Conservation (phyloP, 2,888 invertebrate species). For the Crossocerus cetratus region DNA sequence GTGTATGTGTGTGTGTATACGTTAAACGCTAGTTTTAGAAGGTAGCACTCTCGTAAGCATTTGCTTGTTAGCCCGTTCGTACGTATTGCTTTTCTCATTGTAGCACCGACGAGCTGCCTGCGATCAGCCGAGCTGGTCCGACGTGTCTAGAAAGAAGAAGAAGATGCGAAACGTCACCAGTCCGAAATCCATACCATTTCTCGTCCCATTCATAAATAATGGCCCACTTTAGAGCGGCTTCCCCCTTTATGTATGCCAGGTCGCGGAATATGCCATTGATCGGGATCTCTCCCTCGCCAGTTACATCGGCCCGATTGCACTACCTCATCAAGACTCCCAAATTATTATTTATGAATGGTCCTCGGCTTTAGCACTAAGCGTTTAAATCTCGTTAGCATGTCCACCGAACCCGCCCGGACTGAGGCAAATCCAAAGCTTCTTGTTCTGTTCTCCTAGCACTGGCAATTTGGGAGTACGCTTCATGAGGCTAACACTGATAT, state of each 20-base stretch:
- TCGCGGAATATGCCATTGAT: neutral
- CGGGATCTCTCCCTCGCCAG: neutral
- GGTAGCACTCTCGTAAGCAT: constrained; percentile 44
- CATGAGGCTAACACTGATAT: constrained; percentile 73
- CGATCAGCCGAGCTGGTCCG: constrained; percentile 70
- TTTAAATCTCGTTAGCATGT: constrained; percentile 76
- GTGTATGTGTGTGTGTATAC: constrained; percentile 22
- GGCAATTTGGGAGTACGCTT: constrained; percentile 75
- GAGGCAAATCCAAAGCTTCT: neutral
- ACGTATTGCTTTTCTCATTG: constrained; percentile 63
- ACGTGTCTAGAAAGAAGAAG: constrained; percentile 73
- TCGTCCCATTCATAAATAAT: constrained; percentile 71
- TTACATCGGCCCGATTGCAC: neutral
- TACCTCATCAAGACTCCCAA: constrained; percentile 77
- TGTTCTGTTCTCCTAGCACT: constrained; percentile 10
- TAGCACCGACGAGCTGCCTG: constrained; percentile 55
- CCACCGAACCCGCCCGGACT: neutral
- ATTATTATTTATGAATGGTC: constrained; percentile 76
- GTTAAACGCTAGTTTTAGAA: constrained; percentile 56
- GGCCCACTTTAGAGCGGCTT: too few species aligned
- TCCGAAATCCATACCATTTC: neutral
- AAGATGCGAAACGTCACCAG: constrained; percentile 62
- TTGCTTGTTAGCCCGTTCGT: constrained; percentile 51
- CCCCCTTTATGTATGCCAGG: neutral
- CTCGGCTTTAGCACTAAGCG: constrained; percentile 53